Conservation (phyloP, 2,797 vertebrate species). For the Aulostomus chinensis region DNA sequence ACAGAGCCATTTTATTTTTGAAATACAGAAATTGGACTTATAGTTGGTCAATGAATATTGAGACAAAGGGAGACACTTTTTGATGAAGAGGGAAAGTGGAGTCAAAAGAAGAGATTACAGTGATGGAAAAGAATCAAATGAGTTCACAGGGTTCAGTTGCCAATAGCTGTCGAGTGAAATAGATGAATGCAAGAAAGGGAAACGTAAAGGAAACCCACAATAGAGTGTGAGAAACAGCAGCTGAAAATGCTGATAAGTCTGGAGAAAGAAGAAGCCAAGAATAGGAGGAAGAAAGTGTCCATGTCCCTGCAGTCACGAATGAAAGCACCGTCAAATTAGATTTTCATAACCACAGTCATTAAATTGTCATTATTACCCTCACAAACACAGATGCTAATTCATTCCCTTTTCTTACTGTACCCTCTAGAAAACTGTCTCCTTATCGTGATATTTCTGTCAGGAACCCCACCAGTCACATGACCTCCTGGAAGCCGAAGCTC, state of each 20-base stretch:
- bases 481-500: too few species aligned
- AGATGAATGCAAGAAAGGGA: too few species aligned
- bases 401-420: too few species aligned
- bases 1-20: too few species aligned
- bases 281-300: slow-evolving; percentile 15
- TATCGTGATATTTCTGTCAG: too few species aligned
- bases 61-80: too few species aligned
- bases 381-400: slow-evolving; percentile 62
- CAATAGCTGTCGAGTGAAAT: slow-evolving; percentile 18
- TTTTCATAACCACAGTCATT: slow-evolving; percentile 72
- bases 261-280: too few species aligned
- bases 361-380: slow-evolving; percentile 67
- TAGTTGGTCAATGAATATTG: too few species aligned
- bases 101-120: slow-evolving; percentile 19
- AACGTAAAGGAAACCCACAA: too few species aligned
- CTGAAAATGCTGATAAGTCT: slow-evolving; percentile 16
- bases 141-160: slow-evolving; percentile 33
- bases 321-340: slow-evolving; percentile 64
- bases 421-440: too few species aligned
- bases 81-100: neutral
- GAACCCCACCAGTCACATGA: too few species aligned
- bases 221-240: slow-evolving; percentile 12
- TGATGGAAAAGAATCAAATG: slow-evolving; percentile 28
- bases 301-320: slow-evolving; percentile 52
- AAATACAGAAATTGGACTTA: too few species aligned